Base-by-base conservation (phyloP, 1,140 invertebrate genomes). In the Cardiocondyla obscurior region DNA sequence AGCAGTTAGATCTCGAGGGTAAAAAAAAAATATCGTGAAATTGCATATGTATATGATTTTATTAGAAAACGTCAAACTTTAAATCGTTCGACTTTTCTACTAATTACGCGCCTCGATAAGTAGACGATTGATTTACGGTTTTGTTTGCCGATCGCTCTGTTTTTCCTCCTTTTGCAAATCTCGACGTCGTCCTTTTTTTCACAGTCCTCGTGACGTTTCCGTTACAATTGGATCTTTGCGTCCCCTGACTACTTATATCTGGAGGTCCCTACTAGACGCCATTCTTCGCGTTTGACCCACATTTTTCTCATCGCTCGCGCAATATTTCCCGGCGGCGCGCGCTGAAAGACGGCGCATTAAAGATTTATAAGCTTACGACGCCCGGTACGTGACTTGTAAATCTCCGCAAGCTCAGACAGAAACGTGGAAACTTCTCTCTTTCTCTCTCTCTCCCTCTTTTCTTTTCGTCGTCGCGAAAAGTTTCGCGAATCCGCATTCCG, bases 261-360 rank as follows among this genome's bases (percentile, higher is more conserved):
- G 28, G 14, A 64, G 58, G 14, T 64, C 64, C 58, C 42, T 16
- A 8, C 22, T 22, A 16, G 10, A 30, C 36, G 33, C 44, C 30
- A 64, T 67, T 77, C 60, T 77, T 77, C 60, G 60, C 22, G 16
- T 77, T 46, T 53, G 62, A 79, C 62, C 62, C 62, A 55, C 74
- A 79, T 67, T 79, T 79, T 70, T 84, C 79, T 82, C 77, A 81
- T 81, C 62, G 65, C 64, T 44, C 62, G 33, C 4, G 76, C 82
- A 81, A 84, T 84, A 77, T 84, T 84, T 81, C 55, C 76, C 74
- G 82, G 44, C 19, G 74, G 46, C 22, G 76, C 74, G 62, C 46
- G 74, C 33, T 79, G 62, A 67, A 79, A 79, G 74, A 79, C 74
- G 74, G 74, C 44, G 60, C 60, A 79, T 79, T 79, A 67, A 79